A percentile compares a stretch with the other conserved stretches of the same genome.
These are phyloP conservation scores for Danio rerio DNA, from an alignment of 2,113 vertebrate genomes.

Conservation along the genomic window DNA sequence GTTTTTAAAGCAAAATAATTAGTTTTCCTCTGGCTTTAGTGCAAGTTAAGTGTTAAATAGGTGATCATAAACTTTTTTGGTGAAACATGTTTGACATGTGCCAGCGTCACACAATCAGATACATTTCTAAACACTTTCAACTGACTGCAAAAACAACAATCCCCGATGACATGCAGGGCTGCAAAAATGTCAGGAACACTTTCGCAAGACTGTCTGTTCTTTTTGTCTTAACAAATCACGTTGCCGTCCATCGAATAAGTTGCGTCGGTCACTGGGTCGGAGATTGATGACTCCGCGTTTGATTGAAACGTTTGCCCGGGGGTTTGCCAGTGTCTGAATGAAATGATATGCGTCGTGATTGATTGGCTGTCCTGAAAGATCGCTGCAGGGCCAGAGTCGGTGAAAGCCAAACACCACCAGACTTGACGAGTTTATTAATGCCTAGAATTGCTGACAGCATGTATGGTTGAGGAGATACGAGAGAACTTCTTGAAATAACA, in stretches of 20 bases:
- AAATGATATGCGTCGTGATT: conserved; percentile 74
- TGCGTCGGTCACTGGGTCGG: conserved; percentile 50
- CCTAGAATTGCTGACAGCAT: conserved; percentile 43
- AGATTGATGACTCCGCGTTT: conserved; percentile 78
- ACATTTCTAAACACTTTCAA: not conserved
- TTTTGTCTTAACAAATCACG: conserved; percentile 64
- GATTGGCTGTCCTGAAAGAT: conserved; percentile 71
- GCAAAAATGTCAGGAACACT: conserved; percentile 24
- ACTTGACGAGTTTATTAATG: conserved; percentile 57
- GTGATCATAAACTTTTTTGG: not conserved
- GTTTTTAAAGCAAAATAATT: not conserved
- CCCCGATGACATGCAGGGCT: conserved; percentile 27
- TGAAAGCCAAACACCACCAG: conserved; percentile 60
- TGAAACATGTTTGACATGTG: not conserved
- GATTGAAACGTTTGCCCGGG: conserved; percentile 81
- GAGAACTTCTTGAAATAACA: conserved; percentile 6
- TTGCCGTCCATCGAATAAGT: conserved; percentile 57
- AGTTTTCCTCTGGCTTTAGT: not conserved
- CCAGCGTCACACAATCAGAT: conserved; percentile 21
- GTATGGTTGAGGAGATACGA: conserved; percentile 12
- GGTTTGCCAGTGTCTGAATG: conserved; percentile 72
- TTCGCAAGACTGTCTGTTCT: conserved; percentile 36
- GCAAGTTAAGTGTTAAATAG: not conserved
- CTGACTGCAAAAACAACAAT: not conserved
- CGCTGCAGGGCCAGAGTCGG: conserved; percentile 62